Evolutionary conservation across 2,797 vertebrate genomes (phyloP).

Genomic region (Mormyrus hasselquistii): DNA sequence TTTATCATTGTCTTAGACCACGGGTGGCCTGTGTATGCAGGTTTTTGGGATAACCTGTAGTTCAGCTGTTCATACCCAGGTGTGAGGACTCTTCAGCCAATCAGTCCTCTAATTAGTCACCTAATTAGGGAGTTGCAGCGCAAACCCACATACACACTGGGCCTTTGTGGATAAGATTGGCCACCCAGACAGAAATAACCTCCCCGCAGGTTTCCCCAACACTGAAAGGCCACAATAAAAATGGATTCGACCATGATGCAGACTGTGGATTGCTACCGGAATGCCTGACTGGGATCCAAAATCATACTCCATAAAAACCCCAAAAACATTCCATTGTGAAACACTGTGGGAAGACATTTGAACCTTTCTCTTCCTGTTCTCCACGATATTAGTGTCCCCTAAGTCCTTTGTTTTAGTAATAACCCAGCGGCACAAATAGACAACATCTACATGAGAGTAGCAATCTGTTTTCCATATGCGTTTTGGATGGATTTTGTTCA

Average conservation of each 20-base stretch:
- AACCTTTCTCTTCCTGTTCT: not conserved
- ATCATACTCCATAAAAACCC: not conserved
- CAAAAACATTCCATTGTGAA: not conserved
- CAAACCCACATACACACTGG: not conserved
- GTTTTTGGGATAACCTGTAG: not conserved
- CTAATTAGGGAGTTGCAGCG: not conserved
- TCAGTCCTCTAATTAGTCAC: not conserved
- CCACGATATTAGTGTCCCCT: not conserved
- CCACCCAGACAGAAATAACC: not conserved
- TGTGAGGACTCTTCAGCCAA: not conserved
- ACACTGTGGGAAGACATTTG: not conserved
- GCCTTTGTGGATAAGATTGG: not conserved
- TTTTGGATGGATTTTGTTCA: not conserved
- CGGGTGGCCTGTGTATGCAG: not conserved
- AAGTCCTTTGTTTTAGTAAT: not conserved
- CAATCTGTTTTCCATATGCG: not conserved
- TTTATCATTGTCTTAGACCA: not conserved
- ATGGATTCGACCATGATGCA: not conserved
- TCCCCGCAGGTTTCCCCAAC: not conserved
- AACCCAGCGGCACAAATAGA: not conserved
- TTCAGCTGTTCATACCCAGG: not conserved
- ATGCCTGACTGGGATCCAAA: not conserved
- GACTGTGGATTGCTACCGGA: not conserved
- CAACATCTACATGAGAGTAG: not conserved
- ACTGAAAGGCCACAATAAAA: not conserved